Evolutionary conservation across 1,140 invertebrate species (phyloP), one percentile per base, ranked within the genome.

Genomic region (Drosophila busckii): DNA sequence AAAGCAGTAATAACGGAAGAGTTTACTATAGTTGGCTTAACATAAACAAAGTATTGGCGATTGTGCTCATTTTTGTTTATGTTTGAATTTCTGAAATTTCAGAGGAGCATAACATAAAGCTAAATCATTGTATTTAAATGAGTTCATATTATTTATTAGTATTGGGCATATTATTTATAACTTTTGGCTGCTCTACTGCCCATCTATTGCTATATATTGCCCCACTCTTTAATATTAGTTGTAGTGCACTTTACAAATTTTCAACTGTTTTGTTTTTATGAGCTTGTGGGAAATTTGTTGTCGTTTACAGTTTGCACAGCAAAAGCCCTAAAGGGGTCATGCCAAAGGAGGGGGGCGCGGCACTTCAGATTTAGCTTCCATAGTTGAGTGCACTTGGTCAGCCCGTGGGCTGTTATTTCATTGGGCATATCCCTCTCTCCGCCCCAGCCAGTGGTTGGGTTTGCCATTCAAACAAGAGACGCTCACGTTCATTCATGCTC

Each of bases 401-500:
- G 42, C 25, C 15, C 20, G 20, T 50, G 26, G 45, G 29, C 54
- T 52, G 46, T 35, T 53, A 45, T 60, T 55, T 16, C 19, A 54
- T 19, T 55, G 41, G 49, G 53, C 10, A 20, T 17, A 10, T 1
- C n/a, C 5, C 7, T 16, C 13, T 12, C 13, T 19, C 48, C 45
- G 1, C 5, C 40, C 4, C 12, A 22, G 4, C 13, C 13, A 7
- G 23, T 19, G 32, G 26, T 52, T 19, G 35, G 34, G 12, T 37
- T 40, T 35, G 37, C 20, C 53, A 58, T 55, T 54, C 37, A 73
- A 59, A 49, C 22, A 50, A 52, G 45, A 63, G 65, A 63, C 45
- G 59, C 55, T 70, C 66, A 59, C 56, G 71, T 78, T 70, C 62
- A 70, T 76, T 63, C 71, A 55, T 76, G 71, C 71, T 76, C 71